Evolutionary conservation across 2,113 vertebrate species (phyloP).

Genomic region (Pluvianellus socialis): DNA sequence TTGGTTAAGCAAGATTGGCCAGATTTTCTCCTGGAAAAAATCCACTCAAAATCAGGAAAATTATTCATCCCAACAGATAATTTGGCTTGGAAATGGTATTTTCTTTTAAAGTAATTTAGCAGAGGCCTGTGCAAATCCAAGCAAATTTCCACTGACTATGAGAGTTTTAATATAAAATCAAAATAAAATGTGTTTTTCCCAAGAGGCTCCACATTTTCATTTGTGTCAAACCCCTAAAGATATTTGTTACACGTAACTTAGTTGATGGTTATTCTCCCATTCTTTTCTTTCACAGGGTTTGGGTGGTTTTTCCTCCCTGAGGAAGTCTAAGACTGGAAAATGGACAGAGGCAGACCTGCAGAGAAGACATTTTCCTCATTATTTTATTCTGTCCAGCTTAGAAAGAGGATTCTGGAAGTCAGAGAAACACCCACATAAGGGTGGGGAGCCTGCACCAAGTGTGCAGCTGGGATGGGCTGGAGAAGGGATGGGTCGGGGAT

Average conservation of each 20-base stretch:
- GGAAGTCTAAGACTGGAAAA: background rate
- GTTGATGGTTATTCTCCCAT: background rate
- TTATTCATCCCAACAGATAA: constrained; percentile 26
- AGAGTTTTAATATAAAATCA: background rate
- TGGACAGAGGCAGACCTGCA: accelerated
- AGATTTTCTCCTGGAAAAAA: constrained; percentile 43
- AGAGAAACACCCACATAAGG: background rate
- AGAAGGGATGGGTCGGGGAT: background rate
- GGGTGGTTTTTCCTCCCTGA: accelerated
- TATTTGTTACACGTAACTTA: background rate
- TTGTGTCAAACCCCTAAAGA: background rate
- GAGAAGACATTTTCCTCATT: background rate
- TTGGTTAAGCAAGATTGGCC: constrained; percentile 8
- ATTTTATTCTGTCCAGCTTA: background rate
- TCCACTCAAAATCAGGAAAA: constrained; percentile 54
- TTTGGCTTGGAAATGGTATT: background rate
- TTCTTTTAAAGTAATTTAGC: constrained; percentile 3
- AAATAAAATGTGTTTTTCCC: background rate
- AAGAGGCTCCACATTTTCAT: background rate
- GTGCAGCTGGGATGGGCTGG: background rate
- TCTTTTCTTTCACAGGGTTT: background rate
- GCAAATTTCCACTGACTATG: background rate
- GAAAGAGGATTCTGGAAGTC: background rate
- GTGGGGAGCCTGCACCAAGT: background rate
- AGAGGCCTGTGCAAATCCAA: background rate